Conservation (phyloP, 2,113 vertebrate species). For the Arenaria interpres region DNA sequence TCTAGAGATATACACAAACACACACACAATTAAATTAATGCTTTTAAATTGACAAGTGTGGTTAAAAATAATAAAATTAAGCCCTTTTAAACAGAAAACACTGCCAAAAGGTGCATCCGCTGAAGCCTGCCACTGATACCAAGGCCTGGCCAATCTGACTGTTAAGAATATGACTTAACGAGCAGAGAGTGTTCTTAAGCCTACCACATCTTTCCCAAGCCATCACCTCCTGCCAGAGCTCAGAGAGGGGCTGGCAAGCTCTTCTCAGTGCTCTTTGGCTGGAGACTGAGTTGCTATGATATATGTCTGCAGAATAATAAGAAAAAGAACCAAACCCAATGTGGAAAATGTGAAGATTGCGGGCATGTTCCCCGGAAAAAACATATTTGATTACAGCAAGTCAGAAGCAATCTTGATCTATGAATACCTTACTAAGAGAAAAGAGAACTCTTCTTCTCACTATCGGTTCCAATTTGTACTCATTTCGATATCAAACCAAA, state of each 20-base stretch:
- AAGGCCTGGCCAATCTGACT: background rate
- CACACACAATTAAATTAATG: conserved; percentile 34
- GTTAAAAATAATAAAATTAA: conserved; percentile 55
- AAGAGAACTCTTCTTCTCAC: background rate
- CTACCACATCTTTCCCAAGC: background rate
- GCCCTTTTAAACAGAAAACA: background rate
- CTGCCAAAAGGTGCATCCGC: background rate
- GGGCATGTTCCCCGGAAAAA: background rate
- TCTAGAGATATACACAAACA: background rate
- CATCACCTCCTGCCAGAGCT: background rate
- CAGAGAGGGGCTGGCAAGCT: background rate
- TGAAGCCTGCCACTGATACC: background rate
- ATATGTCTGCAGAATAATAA: conserved; percentile 1
- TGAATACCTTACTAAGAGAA: background rate
- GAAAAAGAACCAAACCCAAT: background rate
- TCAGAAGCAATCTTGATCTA: background rate
- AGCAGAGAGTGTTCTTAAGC: background rate
- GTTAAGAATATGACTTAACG: background rate
- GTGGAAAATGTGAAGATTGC: conserved; percentile 35
- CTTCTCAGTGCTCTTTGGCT: background rate
- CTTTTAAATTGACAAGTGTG: conserved; percentile 13
- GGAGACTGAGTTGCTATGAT: background rate
- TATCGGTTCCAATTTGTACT: background rate
- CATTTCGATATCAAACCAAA: background rate
- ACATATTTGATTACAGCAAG: background rate